Conservation (phyloP, 2,888 invertebrate genomes). For the Desoria tigrina region DNA sequence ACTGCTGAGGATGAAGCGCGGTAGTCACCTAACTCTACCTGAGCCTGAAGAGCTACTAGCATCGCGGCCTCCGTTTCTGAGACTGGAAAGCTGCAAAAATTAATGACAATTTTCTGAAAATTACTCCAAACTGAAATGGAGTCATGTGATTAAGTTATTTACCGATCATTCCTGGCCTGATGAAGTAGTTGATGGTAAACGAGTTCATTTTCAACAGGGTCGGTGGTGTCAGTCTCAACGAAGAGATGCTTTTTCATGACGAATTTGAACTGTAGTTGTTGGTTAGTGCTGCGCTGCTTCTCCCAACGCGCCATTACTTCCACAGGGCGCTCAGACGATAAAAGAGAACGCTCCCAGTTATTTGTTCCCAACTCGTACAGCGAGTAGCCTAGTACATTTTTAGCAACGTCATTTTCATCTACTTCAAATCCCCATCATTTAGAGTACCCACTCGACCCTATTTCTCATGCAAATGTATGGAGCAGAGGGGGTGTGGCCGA, state of each 20-base stretch:
- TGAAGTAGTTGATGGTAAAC: constrained; percentile 91
- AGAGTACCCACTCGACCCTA: too few relatives aligned
- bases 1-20: constrained; percentile 52
- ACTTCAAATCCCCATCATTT: not conserved
- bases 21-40: constrained; percentile 86
- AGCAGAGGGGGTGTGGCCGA: too few relatives aligned
- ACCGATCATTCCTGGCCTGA: constrained; percentile 83
- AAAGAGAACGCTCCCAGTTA: constrained; percentile 76
- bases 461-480: not conserved
- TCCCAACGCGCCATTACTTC: constrained; percentile 97
- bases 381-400: constrained; percentile 76
- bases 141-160: not conserved
- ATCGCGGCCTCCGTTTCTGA: constrained; percentile 66
- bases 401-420: too few relatives aligned
- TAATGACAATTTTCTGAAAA: too few relatives aligned
- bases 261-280: constrained; percentile 35
- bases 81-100: constrained; percentile 18
- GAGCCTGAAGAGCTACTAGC: constrained; percentile 89
- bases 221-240: constrained; percentile 75
- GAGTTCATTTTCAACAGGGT: constrained; percentile 89
- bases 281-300: constrained; percentile 72
- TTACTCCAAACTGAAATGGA: too few relatives aligned
- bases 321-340: constrained; percentile 83
- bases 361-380: constrained; percentile 81
- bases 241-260: constrained; percentile 76